Conservation (phyloP, 1,140 invertebrate genomes). For the Prorops nasuta region DNA sequence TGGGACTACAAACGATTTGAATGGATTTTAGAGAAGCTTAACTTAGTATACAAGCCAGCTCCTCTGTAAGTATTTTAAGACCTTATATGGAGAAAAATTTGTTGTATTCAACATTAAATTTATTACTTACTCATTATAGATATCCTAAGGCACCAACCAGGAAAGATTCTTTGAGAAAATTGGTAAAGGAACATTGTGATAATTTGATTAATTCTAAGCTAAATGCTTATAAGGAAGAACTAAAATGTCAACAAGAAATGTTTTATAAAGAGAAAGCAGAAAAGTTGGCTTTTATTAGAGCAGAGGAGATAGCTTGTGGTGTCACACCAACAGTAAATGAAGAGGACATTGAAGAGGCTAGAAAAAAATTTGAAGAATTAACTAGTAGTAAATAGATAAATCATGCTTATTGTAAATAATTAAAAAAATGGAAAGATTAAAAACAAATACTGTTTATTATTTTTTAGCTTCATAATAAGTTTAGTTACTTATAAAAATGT, state of each 20-base stretch:
- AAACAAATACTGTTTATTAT: background rate
- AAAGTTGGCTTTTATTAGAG: slow-evolving; percentile 65
- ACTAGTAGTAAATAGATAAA: no score
- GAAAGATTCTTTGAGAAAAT: slow-evolving; percentile 65
- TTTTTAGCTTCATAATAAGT: background rate
- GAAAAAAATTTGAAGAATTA: slow-evolving; percentile 56
- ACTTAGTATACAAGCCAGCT: slow-evolving; percentile 71
- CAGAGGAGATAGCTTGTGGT: slow-evolving; percentile 68
- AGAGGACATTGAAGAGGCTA: slow-evolving; percentile 64
- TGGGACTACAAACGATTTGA: slow-evolving; percentile 83
- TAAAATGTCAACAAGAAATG: slow-evolving; percentile 66
- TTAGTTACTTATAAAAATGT: slow-evolving; percentile 2
- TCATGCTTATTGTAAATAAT: background rate
- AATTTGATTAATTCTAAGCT: slow-evolving; percentile 66
- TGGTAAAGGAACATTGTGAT: slow-evolving; percentile 68
- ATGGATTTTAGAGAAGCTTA: slow-evolving; percentile 80
- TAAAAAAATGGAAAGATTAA: background rate
- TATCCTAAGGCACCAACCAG: slow-evolving; percentile 58
- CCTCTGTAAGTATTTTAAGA: slow-evolving; percentile 56
- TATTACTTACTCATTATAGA: background rate
- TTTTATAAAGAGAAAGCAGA: slow-evolving; percentile 64
- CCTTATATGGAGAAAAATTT: background rate
- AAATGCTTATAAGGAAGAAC: slow-evolving; percentile 60
- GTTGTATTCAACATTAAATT: background rate
- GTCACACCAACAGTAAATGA: slow-evolving; percentile 64